Conservation (phyloP, 2,888 invertebrate species). For the Orchesella flavescens region DNA sequence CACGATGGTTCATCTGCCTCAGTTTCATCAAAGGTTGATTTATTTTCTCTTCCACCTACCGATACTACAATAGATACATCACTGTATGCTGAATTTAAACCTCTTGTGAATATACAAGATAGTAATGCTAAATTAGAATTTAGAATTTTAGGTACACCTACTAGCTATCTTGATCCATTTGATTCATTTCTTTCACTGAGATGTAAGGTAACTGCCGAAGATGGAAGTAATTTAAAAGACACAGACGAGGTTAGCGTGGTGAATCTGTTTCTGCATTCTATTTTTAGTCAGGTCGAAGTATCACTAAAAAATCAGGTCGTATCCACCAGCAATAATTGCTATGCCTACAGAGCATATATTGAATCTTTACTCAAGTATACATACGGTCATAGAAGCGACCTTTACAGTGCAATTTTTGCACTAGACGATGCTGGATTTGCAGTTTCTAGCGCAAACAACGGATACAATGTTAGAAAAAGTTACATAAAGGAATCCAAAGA, state of each 20-base stretch:
- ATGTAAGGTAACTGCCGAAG: slow-evolving; percentile 34
- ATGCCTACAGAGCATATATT: slow-evolving; percentile 46
- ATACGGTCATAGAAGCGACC: slow-evolving; percentile 16
- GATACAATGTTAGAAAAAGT: slow-evolving; percentile 48
- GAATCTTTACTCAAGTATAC: slow-evolving; percentile 35
- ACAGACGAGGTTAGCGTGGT: slow-evolving; percentile 6
- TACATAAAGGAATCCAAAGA: slow-evolving; percentile 30
- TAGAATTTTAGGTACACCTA: slow-evolving; percentile 43
- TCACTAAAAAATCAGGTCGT: slow-evolving; percentile 42
- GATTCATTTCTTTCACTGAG: slow-evolving; percentile 45
- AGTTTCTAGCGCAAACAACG: slow-evolving; percentile 29
- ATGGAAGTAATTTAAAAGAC: slow-evolving; percentile 7
- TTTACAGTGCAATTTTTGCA: slow-evolving; percentile 50
- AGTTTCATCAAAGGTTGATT: slow-evolving; percentile 34
- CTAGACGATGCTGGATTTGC: slow-evolving; percentile 38
- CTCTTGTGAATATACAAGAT: slow-evolving; percentile 59
- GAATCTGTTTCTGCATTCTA: slow-evolving; percentile 48
- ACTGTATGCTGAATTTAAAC: slow-evolving; percentile 65
- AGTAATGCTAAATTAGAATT: slow-evolving; percentile 58
- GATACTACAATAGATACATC: slow-evolving; percentile 60
- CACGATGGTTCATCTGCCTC: too few species aligned
- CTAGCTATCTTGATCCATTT: slow-evolving; percentile 51
- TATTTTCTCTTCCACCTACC: slow-evolving; percentile 58
- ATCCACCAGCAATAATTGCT: slow-evolving; percentile 36
- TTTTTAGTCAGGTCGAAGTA: slow-evolving; percentile 52